Evolutionary conservation across 2,888 invertebrate genomes (phyloP), one percentile per base, ranked within the genome.

Genomic region (Melanargia galathea): DNA sequence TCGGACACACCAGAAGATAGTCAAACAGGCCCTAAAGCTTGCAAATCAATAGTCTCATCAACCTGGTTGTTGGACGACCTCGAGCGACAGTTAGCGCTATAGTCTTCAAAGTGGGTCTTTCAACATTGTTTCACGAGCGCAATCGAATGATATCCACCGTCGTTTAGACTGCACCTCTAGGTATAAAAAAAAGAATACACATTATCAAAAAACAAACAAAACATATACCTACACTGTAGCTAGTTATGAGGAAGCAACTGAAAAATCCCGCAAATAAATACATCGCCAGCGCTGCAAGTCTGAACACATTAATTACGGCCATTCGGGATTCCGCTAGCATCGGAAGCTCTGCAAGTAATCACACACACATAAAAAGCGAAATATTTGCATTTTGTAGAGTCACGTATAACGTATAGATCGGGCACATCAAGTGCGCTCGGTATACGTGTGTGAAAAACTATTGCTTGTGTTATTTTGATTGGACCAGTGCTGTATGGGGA

Each of bases 241-340:
- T 46, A 22, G 22, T 20, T 52, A 52, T 20, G 46, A 46, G 46
- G 35, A 35, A 48, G 46, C 20, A 33, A 48, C 58, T 58, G 48
- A 46, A 48, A 58, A 58, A 48, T 58, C 58, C 48, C 35, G 33
- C 46, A 58, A 57, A 57, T 57, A 57, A 58, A 58, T 58, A 58
- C 48, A 48, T 58, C 57, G 57, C 58, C 40, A 60, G 49, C 45
- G 61, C 58, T 52, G 63, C 80, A 82, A 46, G 57, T 83, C 76
- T 82, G 83, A 85, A 84, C 80, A 79, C 84, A 87, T 87, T 88
- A 88, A 88, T 88, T 86, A 85, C 83, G 81, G 73, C 79, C 78
- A 84, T 87, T 87, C 84, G 81, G 82, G 83, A 84, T 86, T 86
- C 84, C 75, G 71, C 76, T 79, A 82, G 83, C 83, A 86, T 86